phyloP scores from a whole-genome alignment of 2,797 vertebrate genomes.

The Clarias laeviceps region DNA sequence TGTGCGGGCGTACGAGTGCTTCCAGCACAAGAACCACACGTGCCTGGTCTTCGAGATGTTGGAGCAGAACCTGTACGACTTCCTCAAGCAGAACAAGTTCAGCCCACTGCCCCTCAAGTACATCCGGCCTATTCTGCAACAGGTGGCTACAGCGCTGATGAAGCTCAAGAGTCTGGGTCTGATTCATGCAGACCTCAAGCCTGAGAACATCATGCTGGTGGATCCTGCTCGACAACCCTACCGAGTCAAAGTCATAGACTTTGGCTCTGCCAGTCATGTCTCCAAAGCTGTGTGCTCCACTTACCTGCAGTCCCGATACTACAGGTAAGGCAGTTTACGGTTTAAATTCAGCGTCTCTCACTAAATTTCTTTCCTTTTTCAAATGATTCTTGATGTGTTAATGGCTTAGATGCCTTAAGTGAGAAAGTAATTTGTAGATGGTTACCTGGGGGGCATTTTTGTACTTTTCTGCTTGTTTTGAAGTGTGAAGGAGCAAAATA shows the following conservation, averaged over 20 bases:
- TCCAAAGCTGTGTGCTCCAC: slow-evolving; percentile 99
- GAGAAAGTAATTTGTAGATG: background rate
- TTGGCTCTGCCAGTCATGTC: slow-evolving; percentile 97
- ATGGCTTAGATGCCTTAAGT: background rate
- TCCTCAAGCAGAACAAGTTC: slow-evolving; percentile 99
- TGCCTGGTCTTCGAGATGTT: slow-evolving; percentile 99
- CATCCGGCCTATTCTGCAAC: slow-evolving; percentile 95
- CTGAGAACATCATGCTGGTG: slow-evolving; percentile 99
- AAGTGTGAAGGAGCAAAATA: background rate
- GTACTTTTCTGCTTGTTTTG: background rate
- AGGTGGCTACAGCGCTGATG: slow-evolving; percentile 97
- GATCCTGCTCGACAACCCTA: slow-evolving; percentile 96
- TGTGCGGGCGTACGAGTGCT: slow-evolving; percentile 96
- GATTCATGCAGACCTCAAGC: slow-evolving; percentile 98
- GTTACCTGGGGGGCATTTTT: background rate
- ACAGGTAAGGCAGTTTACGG: slow-evolving; percentile 83
- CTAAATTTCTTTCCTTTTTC: background rate
- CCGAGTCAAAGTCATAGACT: slow-evolving; percentile 98
- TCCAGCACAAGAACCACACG: slow-evolving; percentile 99
- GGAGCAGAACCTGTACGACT: slow-evolving; percentile 99
- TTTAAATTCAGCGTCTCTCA: background rate
- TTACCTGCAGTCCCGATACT: slow-evolving; percentile 97
- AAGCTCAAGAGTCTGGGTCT: slow-evolving; percentile 97
- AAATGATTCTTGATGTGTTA: background rate
- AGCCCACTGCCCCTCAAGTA: slow-evolving; percentile 96